Percentiles rank a stretch among this genome's conserved stretches.
Evolutionary conservation across 37 sponge, comb jelly and placozoan species (phyloP).

Genomic region (Cliona cf. orientalis): DNA sequence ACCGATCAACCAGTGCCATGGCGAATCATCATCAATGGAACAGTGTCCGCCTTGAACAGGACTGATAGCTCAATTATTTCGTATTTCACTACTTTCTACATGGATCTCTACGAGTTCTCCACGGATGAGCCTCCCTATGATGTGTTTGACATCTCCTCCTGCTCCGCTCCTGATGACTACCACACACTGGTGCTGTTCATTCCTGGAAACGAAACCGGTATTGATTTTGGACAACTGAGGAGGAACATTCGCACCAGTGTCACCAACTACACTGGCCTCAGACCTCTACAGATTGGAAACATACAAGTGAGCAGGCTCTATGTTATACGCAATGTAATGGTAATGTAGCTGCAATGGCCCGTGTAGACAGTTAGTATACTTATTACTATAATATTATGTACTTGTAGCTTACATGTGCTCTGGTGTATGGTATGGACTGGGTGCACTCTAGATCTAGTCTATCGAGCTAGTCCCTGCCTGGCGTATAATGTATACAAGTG

Average conservation of each 20-base stretch:
- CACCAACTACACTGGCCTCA: constrained; percentile 14
- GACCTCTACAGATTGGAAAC: constrained; percentile 57
- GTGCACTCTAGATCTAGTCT: too few relatives aligned
- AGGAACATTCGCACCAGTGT: constrained; percentile 30
- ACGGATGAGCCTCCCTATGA: constrained; percentile 47
- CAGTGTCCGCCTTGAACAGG: too few relatives aligned
- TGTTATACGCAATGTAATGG: too few relatives aligned
- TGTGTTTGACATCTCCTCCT: constrained; percentile 49
- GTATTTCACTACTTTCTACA: not conserved
- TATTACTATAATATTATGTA: too few relatives aligned
- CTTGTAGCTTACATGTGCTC: too few relatives aligned
- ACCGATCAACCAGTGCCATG: not conserved
- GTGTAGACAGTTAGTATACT: too few relatives aligned
- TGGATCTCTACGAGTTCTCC: constrained; percentile 23
- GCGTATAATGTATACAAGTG: too few relatives aligned
- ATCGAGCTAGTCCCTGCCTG: too few relatives aligned
- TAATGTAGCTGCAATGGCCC: too few relatives aligned
- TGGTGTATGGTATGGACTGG: too few relatives aligned
- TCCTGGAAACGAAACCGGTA: not conserved
- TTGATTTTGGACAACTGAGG: constrained; percentile 15
- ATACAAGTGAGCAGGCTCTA: constrained; percentile 65
- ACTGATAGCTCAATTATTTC: constrained; percentile 7
- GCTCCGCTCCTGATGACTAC: constrained; percentile 7
- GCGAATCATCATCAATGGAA: constrained; percentile 22
- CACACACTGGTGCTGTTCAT: constrained; percentile 10